Evolutionary conservation across 1,140 invertebrate genomes (phyloP).

Genomic region (Musca domestica): DNA sequence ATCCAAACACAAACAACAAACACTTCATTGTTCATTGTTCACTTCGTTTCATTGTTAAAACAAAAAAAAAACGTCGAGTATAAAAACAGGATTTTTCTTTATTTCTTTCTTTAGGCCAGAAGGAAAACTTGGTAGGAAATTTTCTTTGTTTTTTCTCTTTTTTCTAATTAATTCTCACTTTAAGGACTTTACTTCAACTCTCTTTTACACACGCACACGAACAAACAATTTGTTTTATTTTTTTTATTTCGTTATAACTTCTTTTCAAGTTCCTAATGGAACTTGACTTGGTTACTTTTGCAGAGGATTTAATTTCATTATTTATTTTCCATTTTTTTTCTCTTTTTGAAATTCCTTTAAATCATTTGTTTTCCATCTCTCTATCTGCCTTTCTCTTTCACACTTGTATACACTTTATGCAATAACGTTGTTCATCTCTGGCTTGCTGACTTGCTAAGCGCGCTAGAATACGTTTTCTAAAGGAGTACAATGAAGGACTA

Average conservation of each 20-base stretch:
- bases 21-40: background rate
- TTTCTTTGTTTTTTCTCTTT: too few species aligned
- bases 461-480: conserved; percentile 21
- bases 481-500: conserved; percentile 28
- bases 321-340: background rate
- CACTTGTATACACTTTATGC: background rate
- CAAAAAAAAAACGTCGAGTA: background rate
- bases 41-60: background rate
- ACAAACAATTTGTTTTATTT: too few species aligned
- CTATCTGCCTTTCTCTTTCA: background rate
- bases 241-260: too few species aligned
- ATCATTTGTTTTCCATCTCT: background rate
- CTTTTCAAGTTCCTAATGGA: background rate
- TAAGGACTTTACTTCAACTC: too few species aligned
- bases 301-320: background rate
- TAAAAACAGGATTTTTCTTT: background rate
- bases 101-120: background rate
- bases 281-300: background rate
- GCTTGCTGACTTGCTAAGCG: conserved; percentile 4
- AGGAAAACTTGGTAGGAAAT: too few species aligned
- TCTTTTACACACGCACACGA: too few species aligned
- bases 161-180: too few species aligned
- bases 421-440: background rate
- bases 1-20: background rate
- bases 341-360: background rate